These are phyloP conservation scores for Acleris sparsana DNA, from an alignment of 2,888 invertebrate species.

Conservation along the genomic window DNA sequence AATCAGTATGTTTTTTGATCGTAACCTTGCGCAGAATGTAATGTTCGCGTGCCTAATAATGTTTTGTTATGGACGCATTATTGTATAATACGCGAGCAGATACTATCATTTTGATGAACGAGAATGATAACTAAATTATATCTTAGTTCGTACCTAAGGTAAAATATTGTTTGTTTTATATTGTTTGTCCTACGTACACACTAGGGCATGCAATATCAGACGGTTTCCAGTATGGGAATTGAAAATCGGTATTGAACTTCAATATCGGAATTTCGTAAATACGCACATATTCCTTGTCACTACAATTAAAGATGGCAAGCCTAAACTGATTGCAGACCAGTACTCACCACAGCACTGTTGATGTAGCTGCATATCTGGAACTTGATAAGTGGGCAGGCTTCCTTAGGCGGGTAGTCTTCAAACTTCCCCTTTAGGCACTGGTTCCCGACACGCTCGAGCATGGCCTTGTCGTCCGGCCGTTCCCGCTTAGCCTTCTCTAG, in stretches of 20 bases:
- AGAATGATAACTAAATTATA: too few relatives aligned
- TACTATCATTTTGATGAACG: neutral
- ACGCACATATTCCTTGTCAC: too few relatives aligned
- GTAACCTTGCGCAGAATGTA: neutral
- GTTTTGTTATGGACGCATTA: neutral
- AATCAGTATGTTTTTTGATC: neutral
- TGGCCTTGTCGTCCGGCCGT: constrained; percentile 37
- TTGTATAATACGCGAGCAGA: neutral
- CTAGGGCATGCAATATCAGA: too few relatives aligned
- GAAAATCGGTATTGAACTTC: too few relatives aligned
- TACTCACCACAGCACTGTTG: constrained; percentile 43
- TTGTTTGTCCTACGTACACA: too few relatives aligned
- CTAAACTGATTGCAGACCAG: neutral
- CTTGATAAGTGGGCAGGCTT: constrained; percentile 42
- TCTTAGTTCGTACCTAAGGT: too few relatives aligned
- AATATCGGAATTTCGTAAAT: too few relatives aligned
- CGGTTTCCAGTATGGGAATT: too few relatives aligned
- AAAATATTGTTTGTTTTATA: too few relatives aligned
- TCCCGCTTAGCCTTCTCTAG: constrained; percentile 40
- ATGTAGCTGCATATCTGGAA: constrained; percentile 45
- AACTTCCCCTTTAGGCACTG: constrained; percentile 45
- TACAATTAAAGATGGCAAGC: too few relatives aligned
- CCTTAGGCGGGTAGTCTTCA: constrained; percentile 41
- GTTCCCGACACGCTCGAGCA: constrained; percentile 38
- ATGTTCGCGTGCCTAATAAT: neutral